phyloP scores from a whole-genome alignment of 2,113 vertebrate species.

The Condylura cristata region DNA sequence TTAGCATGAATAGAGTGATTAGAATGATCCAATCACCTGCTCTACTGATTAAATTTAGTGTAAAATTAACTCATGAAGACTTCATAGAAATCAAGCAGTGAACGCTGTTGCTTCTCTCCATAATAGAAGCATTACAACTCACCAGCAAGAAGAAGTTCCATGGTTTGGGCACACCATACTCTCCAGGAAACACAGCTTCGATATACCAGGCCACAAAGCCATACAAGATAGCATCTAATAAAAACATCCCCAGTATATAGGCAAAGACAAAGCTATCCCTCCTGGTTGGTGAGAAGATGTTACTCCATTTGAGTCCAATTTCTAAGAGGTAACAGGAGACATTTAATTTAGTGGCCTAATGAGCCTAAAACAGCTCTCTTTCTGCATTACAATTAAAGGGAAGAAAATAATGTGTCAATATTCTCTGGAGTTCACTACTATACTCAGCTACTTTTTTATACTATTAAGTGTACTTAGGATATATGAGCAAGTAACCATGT shows the following conservation, averaged over 20 bases:
- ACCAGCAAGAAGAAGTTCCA: constrained; percentile 96
- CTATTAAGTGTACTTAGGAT: background rate
- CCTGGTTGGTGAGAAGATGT: constrained; percentile 88
- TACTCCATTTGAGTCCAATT: constrained; percentile 93
- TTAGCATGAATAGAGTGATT: background rate
- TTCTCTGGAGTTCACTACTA: background rate
- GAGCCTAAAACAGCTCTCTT: background rate
- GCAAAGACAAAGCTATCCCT: constrained; percentile 93
- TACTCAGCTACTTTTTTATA: background rate
- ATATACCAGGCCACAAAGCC: constrained; percentile 94
- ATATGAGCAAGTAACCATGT: background rate
- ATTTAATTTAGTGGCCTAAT: constrained; percentile 21
- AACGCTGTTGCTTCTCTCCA: background rate
- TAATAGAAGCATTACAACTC: constrained; percentile 69
- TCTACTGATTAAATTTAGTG: background rate
- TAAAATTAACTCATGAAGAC: background rate
- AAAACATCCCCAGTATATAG: constrained; percentile 91
- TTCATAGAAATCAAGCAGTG: background rate
- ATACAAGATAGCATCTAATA: constrained; percentile 92
- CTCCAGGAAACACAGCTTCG: constrained; percentile 94
- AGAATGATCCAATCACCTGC: background rate
- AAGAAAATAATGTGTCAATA: background rate
- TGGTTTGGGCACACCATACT: constrained; percentile 94
- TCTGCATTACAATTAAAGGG: background rate
- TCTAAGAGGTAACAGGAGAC: constrained; percentile 83